These are phyloP conservation scores for Lasioglossum villosulum DNA, from an alignment of 2,888 invertebrate genomes.

Conservation along the genomic window DNA sequence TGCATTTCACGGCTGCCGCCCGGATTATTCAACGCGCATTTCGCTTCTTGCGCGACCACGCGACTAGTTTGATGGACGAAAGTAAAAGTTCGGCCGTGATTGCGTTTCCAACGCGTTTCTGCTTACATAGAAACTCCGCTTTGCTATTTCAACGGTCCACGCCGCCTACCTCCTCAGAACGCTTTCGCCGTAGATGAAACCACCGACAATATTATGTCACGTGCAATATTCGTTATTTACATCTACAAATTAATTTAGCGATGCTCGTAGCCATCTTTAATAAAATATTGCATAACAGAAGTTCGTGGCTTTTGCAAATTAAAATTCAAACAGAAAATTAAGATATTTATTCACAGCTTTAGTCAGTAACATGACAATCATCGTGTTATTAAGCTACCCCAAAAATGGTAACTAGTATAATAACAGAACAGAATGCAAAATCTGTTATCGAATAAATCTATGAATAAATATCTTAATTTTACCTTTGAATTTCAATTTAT, in stretches of 20 bases:
- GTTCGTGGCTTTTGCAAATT: too few relatives aligned
- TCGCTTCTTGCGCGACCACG: background rate
- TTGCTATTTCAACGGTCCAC: background rate
- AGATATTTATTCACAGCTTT: too few relatives aligned
- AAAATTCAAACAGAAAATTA: too few relatives aligned
- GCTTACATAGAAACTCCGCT: background rate
- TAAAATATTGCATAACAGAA: background rate
- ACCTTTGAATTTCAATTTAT: too few relatives aligned
- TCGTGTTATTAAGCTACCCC: too few relatives aligned
- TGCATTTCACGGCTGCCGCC: slow-evolving; percentile 4
- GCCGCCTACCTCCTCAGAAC: background rate
- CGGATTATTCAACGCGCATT: background rate
- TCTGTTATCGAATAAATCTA: too few relatives aligned
- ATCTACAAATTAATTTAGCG: background rate
- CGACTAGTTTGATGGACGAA: background rate
- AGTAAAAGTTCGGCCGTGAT: background rate
- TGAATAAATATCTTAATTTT: too few relatives aligned
- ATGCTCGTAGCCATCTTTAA: background rate
- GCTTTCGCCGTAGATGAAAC: background rate
- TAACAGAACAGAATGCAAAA: too few relatives aligned
- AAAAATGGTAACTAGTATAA: too few relatives aligned
- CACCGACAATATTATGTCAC: background rate
- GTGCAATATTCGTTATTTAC: background rate
- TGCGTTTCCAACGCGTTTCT: background rate
- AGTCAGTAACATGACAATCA: too few relatives aligned